Conservation (phyloP, 2,888 invertebrate genomes). For the Argyresthia goedartella region DNA sequence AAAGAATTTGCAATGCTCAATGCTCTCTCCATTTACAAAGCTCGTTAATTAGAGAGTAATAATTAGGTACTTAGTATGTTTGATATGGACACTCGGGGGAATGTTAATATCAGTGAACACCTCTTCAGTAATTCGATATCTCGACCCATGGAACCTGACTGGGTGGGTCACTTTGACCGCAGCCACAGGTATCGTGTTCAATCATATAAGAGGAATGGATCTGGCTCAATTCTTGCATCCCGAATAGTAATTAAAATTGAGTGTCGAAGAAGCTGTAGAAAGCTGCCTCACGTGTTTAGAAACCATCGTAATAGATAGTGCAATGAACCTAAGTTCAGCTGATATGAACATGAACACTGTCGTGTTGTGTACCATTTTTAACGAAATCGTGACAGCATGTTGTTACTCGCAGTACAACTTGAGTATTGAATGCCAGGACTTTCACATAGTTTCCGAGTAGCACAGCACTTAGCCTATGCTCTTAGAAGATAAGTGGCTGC, state of each 20-base stretch:
- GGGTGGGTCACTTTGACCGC: conserved; percentile 42
- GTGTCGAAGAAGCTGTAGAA: too few species aligned
- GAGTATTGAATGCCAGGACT: conserved; percentile 4
- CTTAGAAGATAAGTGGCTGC: conserved; percentile 44
- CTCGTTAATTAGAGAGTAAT: conserved; percentile 44
- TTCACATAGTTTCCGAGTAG: conserved; percentile 7
- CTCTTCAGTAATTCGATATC: conserved; percentile 46
- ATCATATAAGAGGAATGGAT: neutral
- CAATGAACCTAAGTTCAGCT: too few species aligned
- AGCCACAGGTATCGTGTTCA: conserved; percentile 32
- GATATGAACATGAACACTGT: too few species aligned
- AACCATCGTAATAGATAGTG: too few species aligned
- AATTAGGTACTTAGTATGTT: conserved; percentile 17
- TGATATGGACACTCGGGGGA: neutral
- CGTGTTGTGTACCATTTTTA: neutral
- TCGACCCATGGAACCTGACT: conserved; percentile 36
- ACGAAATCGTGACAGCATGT: neutral
- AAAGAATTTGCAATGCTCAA: too few species aligned
- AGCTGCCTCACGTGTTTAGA: too few species aligned
- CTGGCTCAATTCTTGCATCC: too few species aligned
- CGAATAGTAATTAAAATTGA: too few species aligned
- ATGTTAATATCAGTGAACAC: conserved; percentile 28
- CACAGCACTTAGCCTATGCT: conserved; percentile 11
- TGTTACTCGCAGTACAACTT: neutral
- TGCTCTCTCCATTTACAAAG: conserved; percentile 16